phyloP scores from a whole-genome alignment of 2,797 vertebrate genomes.

The Eutrigla gurnardus region DNA sequence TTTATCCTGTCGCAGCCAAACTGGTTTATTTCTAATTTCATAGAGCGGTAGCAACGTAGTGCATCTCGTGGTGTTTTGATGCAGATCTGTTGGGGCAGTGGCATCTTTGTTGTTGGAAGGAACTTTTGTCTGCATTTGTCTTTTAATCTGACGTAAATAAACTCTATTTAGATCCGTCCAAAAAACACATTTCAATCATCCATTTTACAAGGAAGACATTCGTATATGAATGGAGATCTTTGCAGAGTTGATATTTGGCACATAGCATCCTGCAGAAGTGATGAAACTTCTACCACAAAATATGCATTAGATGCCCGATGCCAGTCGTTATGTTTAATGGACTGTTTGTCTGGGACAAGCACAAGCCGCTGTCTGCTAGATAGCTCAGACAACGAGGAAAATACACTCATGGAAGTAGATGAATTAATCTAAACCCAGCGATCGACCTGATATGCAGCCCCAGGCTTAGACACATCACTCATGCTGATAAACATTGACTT shows the following conservation, averaged over 20 bases:
- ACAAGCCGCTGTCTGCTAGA: neutral
- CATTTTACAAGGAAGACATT: neutral
- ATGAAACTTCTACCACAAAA: neutral
- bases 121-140: neutral
- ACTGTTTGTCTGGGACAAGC: neutral
- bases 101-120: neutral
- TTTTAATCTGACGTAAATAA: neutral
- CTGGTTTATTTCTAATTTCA: neutral
- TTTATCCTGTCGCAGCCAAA: neutral
- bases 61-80: neutral
- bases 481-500: neutral
- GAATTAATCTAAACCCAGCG: neutral
- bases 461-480: neutral
- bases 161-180: neutral
- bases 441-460: neutral
- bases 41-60: neutral
- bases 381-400: neutral
- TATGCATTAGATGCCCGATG: neutral
- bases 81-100: neutral
- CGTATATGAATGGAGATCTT: neutral
- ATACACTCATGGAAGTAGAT: neutral
- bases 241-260: neutral
- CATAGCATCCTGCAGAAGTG: neutral
- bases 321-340: neutral
- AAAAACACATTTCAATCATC: constrained; percentile 5